Base-by-base conservation (phyloP, 2,797 vertebrate species). In the Sebastes cheni region DNA sequence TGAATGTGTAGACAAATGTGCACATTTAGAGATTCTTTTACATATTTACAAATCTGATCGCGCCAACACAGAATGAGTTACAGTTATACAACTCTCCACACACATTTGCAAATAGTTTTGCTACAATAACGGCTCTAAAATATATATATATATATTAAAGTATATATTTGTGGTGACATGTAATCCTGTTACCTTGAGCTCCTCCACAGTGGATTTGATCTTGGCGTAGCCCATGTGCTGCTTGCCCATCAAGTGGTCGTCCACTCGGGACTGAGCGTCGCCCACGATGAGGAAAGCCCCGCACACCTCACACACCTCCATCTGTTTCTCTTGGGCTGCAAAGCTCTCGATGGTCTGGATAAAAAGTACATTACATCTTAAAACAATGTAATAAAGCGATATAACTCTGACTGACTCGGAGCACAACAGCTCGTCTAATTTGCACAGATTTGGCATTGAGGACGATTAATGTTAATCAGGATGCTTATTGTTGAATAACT, bases 161-260 rank as follows among this genome's bases (percentile, higher is more conserved):
- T 36, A n/a, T 11, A 2, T 16, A 5, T 22, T 30, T 46, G 18
- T 36, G 29, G 9, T 7, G 23, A 30, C 29, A 7, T 36, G 13
- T 59, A 14, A 72, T 68, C 14, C 8, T 3, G 9, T 92, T 82
- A 99, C 98, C 96, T 99, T 99, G 73, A 99, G 96, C 89, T 99
- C 99, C 93, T 99, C 98, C 72, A 99, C 98, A n/a, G 99, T 99
- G 78, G 97, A 97, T 94, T 99, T 99, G 92, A 99, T 99, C 95
- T 99, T 99, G 89, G 99, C 99, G 50, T 99, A 99, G 87, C 99
- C 99, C 99, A 99, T 99, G 94, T 99, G 99, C 83, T 99, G 99
- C 86, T 99, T 99, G 83, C 99, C 98, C 99, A 99, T 99, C 89
- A 99, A 95, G 91, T 99, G 99, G 91, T 99, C 99, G 36, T 99